Evolutionary conservation across 2,797 vertebrate species (phyloP).

Genomic region (Alca torda): DNA sequence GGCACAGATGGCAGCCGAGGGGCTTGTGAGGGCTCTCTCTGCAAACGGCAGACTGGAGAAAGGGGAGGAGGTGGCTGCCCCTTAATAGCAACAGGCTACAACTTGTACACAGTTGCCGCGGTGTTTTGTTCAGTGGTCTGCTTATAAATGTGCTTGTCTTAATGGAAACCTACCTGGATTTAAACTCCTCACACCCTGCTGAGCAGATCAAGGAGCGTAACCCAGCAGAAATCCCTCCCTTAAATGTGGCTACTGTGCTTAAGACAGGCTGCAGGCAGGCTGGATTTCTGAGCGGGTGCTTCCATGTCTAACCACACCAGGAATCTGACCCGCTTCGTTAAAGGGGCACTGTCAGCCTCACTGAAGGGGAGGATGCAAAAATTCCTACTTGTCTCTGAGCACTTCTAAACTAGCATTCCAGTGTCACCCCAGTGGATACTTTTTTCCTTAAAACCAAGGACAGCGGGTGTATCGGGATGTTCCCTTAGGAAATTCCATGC

Average conservation of each 20-base stretch:
- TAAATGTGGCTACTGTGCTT: rapidly evolving
- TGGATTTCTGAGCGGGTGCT: neutral
- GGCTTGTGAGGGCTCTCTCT: neutral
- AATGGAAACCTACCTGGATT: neutral
- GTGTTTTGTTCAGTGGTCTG: neutral
- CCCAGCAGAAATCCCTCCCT: neutral
- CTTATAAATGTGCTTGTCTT: neutral
- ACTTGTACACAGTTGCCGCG: neutral
- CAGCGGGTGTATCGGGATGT: rapidly evolving
- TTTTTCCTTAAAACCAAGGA: neutral
- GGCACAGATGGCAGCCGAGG: neutral
- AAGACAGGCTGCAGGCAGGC: neutral
- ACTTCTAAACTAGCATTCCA: neutral
- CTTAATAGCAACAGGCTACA: neutral
- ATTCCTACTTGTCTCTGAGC: neutral
- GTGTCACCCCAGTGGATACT: neutral
- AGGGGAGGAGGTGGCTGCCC: neutral
- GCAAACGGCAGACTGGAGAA: neutral
- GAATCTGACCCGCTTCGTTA: neutral
- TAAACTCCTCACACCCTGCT: neutral
- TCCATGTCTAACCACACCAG: neutral
- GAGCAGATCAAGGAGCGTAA: neutral
- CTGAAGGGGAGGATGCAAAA: neutral
- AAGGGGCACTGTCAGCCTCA: neutral
- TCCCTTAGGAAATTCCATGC: neutral